A percentile compares a stretch with the other conserved stretches of the same genome.
Evolutionary conservation across 1,140 invertebrate species (phyloP).

Genomic region (Caerostris darwini): DNA sequence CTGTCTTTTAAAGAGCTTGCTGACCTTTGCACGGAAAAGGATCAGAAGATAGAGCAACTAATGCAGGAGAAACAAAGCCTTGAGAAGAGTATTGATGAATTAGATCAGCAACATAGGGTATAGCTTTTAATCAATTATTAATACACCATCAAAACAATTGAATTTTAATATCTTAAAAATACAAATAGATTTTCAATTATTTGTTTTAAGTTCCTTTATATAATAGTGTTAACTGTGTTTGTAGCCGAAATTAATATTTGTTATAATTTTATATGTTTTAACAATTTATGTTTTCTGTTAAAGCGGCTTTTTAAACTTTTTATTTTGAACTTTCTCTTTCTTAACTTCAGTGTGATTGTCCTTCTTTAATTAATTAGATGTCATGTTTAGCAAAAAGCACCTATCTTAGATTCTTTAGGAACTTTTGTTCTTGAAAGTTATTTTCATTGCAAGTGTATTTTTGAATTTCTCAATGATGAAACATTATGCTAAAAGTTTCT

Average conservation of each 20-base stretch:
- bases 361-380: no score
- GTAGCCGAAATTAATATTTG: background rate
- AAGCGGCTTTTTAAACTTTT: background rate
- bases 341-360: no score
- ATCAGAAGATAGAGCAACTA: constrained; percentile 84
- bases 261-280: background rate
- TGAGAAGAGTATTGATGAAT: constrained; percentile 85
- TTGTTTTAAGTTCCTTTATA: background rate
- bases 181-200: background rate
- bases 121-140: constrained; percentile 78
- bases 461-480: no score
- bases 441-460: no score
- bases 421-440: no score
- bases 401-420: no score
- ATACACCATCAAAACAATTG: background rate
- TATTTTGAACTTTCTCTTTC: no score
- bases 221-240: background rate
- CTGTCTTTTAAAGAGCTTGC: constrained; percentile 42
- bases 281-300: background rate
- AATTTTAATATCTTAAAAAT: background rate
- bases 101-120: constrained; percentile 88
- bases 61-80: constrained; percentile 81
- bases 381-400: no score
- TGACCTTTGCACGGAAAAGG: constrained; percentile 75
- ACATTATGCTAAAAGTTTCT: no score